Evolutionary conservation across 1,140 invertebrate genomes (phyloP).

Genomic region (Cyclargus thomasi): DNA sequence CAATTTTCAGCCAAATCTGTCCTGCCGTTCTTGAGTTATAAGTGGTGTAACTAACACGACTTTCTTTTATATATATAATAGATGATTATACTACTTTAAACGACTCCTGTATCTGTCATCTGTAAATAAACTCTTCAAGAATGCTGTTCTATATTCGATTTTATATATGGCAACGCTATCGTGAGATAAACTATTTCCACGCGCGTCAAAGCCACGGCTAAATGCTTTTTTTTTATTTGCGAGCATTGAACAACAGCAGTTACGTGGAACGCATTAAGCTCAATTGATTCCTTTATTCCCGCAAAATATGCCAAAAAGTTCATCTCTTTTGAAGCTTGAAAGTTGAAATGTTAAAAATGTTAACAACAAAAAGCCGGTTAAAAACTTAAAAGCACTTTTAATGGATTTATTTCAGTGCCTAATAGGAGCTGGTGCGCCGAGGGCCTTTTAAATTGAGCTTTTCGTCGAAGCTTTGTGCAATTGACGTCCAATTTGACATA

Average conservation of each 20-base stretch:
- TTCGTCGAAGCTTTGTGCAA: constrained; percentile 9
- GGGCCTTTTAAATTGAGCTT: constrained; percentile 12
- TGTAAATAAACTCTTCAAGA: no score
- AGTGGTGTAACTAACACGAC: no score
- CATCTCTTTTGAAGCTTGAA: background rate
- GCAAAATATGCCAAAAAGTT: constrained; percentile 1
- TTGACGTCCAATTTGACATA: constrained; percentile 10
- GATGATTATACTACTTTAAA: no score
- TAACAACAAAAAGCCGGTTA: background rate
- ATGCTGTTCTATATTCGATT: no score
- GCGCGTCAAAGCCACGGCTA: no score
- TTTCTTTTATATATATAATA: no score
- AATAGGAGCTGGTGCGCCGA: constrained; percentile 9
- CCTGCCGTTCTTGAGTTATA: no score
- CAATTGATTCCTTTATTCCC: background rate
- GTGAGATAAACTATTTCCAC: no score
- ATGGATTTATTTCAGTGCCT: constrained; percentile 12
- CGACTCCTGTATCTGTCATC: no score
- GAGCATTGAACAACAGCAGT: background rate
- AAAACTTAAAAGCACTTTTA: constrained; percentile 13
- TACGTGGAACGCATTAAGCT: background rate
- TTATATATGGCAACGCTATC: no score
- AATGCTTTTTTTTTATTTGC: background rate
- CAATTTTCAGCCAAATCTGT: no score
- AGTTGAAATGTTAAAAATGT: constrained; percentile 1